A percentile compares a stretch with the other conserved stretches of the same genome.
Conservation (phyloP, 2,888 invertebrate genomes). For the Hylaea fasciaria region DNA sequence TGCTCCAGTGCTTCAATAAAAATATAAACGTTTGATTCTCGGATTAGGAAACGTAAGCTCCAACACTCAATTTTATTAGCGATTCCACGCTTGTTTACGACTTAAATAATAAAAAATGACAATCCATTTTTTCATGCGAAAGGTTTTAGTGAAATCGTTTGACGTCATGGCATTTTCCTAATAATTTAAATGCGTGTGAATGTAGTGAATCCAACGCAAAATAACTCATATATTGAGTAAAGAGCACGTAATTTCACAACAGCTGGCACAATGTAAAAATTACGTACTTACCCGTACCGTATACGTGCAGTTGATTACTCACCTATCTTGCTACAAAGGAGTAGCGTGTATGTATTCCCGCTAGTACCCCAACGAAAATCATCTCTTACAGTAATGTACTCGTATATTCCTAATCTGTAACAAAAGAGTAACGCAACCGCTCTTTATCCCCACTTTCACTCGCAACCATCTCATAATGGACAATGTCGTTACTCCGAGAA, state of each 20-base stretch:
- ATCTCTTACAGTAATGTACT: no score
- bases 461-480: no score
- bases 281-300: neutral
- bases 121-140: neutral
- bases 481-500: no score
- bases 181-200: neutral
- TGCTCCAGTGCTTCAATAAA: no score
- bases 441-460: neutral
- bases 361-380: neutral
- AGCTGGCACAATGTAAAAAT: neutral
- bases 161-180: conserved; percentile 17
- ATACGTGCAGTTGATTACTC: conserved; percentile 2
- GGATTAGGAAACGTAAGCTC: no score
- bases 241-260: conserved; percentile 17
- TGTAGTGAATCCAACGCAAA: no score
- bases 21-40: no score
- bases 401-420: no score
- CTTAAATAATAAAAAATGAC: no score
- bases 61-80: no score
- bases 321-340: neutral
- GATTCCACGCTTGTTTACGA: no score
- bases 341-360: neutral
- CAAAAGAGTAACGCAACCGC: neutral
- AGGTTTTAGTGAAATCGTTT: conserved; percentile 6
- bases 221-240: neutral